Conservation (phyloP, 2,888 invertebrate species). For the Mesorhabditis sp. region DNA sequence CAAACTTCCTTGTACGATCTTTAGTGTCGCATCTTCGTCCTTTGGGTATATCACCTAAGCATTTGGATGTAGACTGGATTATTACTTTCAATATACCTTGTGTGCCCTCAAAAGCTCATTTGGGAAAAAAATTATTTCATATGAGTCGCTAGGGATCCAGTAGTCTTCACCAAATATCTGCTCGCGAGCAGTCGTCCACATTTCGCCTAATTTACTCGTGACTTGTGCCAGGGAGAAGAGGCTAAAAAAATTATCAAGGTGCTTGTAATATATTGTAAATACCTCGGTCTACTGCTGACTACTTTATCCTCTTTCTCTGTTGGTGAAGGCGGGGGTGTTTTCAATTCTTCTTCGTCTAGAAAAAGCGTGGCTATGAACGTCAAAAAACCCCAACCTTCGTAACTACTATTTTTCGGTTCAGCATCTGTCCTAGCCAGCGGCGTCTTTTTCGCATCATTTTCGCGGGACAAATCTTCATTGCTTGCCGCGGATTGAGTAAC, state of each 20-base stretch:
- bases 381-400: not conserved
- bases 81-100: constrained; percentile 16
- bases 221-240: constrained; percentile 49
- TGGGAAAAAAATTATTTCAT: constrained; percentile 49
- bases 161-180: constrained; percentile 49
- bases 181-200: constrained; percentile 47
- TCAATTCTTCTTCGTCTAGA: constrained; percentile 22
- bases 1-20: constrained; percentile 44
- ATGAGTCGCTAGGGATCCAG: constrained; percentile 49
- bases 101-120: constrained; percentile 42
- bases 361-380: not conserved
- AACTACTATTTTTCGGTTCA: no score
- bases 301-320: constrained; percentile 13
- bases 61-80: not conserved
- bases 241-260: constrained; percentile 20
- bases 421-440: no score
- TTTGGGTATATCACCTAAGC: constrained; percentile 21
- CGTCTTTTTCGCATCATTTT: no score
- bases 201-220: constrained; percentile 40
- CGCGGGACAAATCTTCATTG: no score
- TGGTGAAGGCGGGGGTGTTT: constrained; percentile 33
- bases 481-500: no score
- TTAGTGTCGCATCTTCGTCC: constrained; percentile 21
- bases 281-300: constrained; percentile 21
- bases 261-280: constrained; percentile 2